phyloP scores from a whole-genome alignment of 2,797 vertebrate genomes.

The Phrynocephalus guinanensis region DNA sequence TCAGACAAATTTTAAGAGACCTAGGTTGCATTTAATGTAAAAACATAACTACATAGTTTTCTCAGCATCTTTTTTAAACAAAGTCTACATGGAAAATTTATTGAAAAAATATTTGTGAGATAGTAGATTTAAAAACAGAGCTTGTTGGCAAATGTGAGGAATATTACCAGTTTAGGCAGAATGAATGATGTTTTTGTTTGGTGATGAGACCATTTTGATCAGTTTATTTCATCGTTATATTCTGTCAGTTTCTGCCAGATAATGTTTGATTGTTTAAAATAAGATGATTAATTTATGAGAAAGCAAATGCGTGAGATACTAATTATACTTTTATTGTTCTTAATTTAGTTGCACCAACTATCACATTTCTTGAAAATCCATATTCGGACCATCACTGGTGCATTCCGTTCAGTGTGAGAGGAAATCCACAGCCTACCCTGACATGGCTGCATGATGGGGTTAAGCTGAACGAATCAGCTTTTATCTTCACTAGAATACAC shows the following conservation, averaged over 20 bases:
- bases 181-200: background rate
- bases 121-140: constrained; percentile 28
- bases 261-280: constrained; percentile 34
- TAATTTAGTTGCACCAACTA: constrained; percentile 89
- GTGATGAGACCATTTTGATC: background rate
- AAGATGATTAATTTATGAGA: constrained; percentile 30
- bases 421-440: constrained; percentile 88
- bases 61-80: constrained; percentile 27
- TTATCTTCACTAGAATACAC: constrained; percentile 92
- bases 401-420: constrained; percentile 96
- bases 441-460: constrained; percentile 86
- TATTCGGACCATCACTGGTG: constrained; percentile 97
- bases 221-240: background rate
- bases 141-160: background rate
- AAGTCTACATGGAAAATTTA: constrained; percentile 34
- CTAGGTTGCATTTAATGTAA: constrained; percentile 40
- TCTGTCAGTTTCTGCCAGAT: background rate
- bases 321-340: constrained; percentile 73
- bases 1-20: constrained; percentile 21
- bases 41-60: constrained; percentile 21
- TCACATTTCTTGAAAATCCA: constrained; percentile 92
- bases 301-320: constrained; percentile 38
- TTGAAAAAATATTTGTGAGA: constrained; percentile 20
- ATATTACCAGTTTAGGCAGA: constrained; percentile 29
- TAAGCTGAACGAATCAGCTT: constrained; percentile 83